These are phyloP conservation scores for Alfaro cultratus DNA, from an alignment of 2,797 vertebrate species.

Conservation along the genomic window DNA sequence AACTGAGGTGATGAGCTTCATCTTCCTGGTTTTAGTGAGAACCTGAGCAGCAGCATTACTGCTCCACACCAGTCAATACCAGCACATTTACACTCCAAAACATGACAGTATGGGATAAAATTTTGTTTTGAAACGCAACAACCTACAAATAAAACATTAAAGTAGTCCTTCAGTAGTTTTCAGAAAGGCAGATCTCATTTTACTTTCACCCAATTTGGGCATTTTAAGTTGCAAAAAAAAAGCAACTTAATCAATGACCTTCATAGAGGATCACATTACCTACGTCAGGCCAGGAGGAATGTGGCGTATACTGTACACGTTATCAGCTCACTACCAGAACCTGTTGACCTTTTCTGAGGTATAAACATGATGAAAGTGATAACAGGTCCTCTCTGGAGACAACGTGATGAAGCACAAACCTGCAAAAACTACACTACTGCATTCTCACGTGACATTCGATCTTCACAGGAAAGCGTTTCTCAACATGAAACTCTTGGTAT, in stretches of 20 bases:
- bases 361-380: constrained; percentile 70
- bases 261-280: constrained; percentile 69
- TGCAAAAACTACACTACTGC: neutral
- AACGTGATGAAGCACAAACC: constrained; percentile 14
- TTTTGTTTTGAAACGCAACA: neutral
- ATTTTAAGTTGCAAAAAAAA: constrained; percentile 41
- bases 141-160: neutral
- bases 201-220: constrained; percentile 34
- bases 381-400: constrained; percentile 12
- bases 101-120: neutral
- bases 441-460: neutral
- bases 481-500: neutral
- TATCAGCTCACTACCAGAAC: constrained; percentile 62
- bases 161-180: constrained; percentile 15
- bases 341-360: constrained; percentile 62
- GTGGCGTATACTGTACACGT: constrained; percentile 48
- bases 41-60: neutral
- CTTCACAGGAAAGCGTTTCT: neutral
- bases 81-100: neutral
- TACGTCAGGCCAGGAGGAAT: constrained; percentile 70
- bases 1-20: neutral
- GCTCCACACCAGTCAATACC: neutral
- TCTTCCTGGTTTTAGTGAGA: neutral
- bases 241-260: constrained; percentile 65
- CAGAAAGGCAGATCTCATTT: constrained; percentile 53